Evolutionary conservation across 2,888 invertebrate species (phyloP), one percentile per base, ranked within the genome.

Genomic region (Steromphala cineraria): DNA sequence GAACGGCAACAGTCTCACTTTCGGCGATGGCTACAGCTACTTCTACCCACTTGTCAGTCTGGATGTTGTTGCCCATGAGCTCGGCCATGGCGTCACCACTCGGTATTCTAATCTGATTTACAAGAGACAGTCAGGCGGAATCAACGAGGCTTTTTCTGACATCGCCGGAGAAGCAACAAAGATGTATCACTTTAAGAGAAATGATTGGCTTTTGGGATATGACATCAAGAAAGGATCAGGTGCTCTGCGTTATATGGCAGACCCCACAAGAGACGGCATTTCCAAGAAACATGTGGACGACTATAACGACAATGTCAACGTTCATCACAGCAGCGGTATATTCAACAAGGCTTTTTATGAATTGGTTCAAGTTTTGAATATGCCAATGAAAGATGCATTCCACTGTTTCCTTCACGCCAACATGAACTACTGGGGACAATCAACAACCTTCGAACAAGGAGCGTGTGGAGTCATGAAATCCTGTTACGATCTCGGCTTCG

Each of bases 111-210:
- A 83, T 52, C 83, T 89, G 28, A 46, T 82, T n/a, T 89, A 89
- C 79, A 75, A 40, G 10, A 85, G 79, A 10, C 84, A 89, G 75
- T 81, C 85, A 4, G 89, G 89, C 2, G 89, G 86, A 19, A 84
- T 89, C 5, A 88, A 89, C 79, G 89, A 89, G 80, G 87, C 87
- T 7, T 88, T 88, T 81, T 85, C 87, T 21, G 88, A 87, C 71
- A 88, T 89, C 79, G 75, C 87, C 15, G 89, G 89, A 7, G 87
- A 89, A 55, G 79, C 81, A 0, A 81, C 83, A 5, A 87, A 87
- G 74, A 78, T 74, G 5, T 88, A 79, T 77, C 55, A 83, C 10
- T 13, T 17, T 5, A 13, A 13, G 1, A 0, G 24, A 8, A 79
- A 80, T 40, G 88, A 88, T 56, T 84, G 83, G 74, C 13, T 82